Base-by-base conservation (phyloP, 2,797 vertebrate genomes). In the Atherinosoma microstoma region DNA sequence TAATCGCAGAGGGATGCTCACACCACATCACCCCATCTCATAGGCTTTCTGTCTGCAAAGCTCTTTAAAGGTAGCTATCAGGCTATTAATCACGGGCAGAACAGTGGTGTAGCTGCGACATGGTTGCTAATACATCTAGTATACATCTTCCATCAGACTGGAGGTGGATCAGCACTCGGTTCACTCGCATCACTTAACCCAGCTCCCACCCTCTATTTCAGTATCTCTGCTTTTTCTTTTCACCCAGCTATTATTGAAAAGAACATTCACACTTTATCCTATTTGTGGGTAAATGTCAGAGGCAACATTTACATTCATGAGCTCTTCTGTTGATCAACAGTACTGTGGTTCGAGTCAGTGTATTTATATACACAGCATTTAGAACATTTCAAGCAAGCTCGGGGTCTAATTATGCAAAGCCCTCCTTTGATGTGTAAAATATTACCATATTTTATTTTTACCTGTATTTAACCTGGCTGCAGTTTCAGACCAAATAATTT, bases 61-160 rank as follows among this genome's bases (percentile, higher is more conserved):
- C 67, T 53, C 60, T 24, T 45, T 45, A n/a, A 76, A 51, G 68
- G 62, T 60, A 81, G 76, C 62, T 86, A 86, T 91, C 81, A 30
- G 63, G 27, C 74, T 68, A 85, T 92, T 91, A 85, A 91, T 91
- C 87, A 74, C 61, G 60, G 66, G 47, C 60, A 70, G 68, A 83
- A 63, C 70, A 63, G 61, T 32, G 0, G 27, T 6, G 24, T 45
- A 22, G 51, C 81, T 67, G 76, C 79, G 75, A 63, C 58, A 72
- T 61, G 61, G 70, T 66, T 68, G 68, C 56, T 85, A 75, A 88
- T 74, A 68, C 76, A 9, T 58, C 65, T 61, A 49, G 54, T 71
- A 45, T 53, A 40, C 24, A 6, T 64, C 75, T 27, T 76, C 70
- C 47, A 42, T 76, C 60, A 62, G 20, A 64, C 54, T 34, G 13